A percentile compares a stretch with the other conserved stretches of the same genome.
These are phyloP conservation scores for Trichosurus vulpecula DNA, from an alignment of 2,797 vertebrate species.

Conservation along the genomic window DNA sequence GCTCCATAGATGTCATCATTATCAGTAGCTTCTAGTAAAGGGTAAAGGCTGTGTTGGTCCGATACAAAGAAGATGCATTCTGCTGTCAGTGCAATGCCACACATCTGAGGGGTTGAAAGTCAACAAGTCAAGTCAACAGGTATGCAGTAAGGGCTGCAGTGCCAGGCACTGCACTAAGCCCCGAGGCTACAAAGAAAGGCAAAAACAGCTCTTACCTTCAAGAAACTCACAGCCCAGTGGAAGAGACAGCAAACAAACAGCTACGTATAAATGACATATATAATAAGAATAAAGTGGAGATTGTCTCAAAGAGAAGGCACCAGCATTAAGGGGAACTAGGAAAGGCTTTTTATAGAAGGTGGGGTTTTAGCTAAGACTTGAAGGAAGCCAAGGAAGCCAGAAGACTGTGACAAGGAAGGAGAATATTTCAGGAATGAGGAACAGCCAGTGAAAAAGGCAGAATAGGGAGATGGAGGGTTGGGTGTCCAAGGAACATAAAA, in stretches of 20 bases:
- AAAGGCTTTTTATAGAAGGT: not conserved
- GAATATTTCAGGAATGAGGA: not conserved
- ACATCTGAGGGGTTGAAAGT: slow-evolving; percentile 82
- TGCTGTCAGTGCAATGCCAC: slow-evolving; percentile 86
- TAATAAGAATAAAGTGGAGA: not conserved
- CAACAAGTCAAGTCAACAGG: not conserved
- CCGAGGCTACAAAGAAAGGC: not conserved
- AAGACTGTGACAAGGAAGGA: not conserved
- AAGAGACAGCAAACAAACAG: not conserved
- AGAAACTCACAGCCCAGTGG: not conserved
- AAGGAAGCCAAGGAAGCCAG: not conserved
- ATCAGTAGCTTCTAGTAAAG: slow-evolving; percentile 84
- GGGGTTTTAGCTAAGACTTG: not conserved
- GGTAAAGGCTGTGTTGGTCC: slow-evolving; percentile 79
- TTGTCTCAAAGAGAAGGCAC: not conserved
- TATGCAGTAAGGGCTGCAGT: not conserved
- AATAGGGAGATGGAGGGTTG: not conserved
- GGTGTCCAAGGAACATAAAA: not conserved
- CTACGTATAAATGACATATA: not conserved
- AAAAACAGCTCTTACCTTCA: not conserved
- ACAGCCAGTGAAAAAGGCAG: not conserved
- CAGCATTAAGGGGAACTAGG: not conserved
- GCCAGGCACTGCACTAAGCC: slow-evolving; percentile 8
- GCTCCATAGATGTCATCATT: slow-evolving; percentile 85
- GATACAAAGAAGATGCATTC: slow-evolving; percentile 89